Base-by-base conservation (phyloP, 1,140 invertebrate species). In the Danaus plexippus region DNA sequence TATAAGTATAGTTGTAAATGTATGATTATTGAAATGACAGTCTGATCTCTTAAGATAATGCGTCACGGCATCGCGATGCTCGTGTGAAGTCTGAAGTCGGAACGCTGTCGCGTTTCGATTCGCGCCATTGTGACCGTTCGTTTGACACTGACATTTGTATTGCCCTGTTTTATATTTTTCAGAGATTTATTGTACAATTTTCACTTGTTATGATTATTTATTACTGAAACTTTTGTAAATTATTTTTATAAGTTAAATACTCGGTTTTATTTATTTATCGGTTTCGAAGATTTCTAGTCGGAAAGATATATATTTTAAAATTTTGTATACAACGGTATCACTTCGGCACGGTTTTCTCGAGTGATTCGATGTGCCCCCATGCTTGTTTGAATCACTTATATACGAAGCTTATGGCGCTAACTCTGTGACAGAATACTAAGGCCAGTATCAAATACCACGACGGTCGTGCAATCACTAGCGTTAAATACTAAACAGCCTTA, bases 11-110 rank as follows among this genome's bases (percentile, higher is more conserved):
- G 80, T 74, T 83, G 64, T 82, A 75, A 75, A 73, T 69, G 73
- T 74, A 80, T 80, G 66, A 79, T 80, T 75, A 64, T 80, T 77
- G 69, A 80, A 82, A 84, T 82, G 79, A 84, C 82, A 85, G 79
- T 77, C 75, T 83, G 82, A 86, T 86, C 83, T 86, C 83, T 81
- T 82, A 81, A 70, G 73, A 70, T 83, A 76, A 79, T 75, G 69
- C 61, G 69, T 75, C 66, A 64, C 61, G 22, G 7, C 22, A 32
- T 32, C 22, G 18, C 18, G 22, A 32, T 32, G 22, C 7, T 32
- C 22, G 22, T 32, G 4, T 32, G 22, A n/a, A n/a, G n/a, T n/a
- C n/a, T n/a, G n/a, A n/a, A n/a, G n/a, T n/a, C n/a, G n/a, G n/a
- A 32, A 32, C 22, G 22, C 22, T 58, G 13, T 56, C 50, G 57